These are phyloP conservation scores for Hestina assimilis DNA, from an alignment of 1,140 invertebrate species.

Conservation along the genomic window DNA sequence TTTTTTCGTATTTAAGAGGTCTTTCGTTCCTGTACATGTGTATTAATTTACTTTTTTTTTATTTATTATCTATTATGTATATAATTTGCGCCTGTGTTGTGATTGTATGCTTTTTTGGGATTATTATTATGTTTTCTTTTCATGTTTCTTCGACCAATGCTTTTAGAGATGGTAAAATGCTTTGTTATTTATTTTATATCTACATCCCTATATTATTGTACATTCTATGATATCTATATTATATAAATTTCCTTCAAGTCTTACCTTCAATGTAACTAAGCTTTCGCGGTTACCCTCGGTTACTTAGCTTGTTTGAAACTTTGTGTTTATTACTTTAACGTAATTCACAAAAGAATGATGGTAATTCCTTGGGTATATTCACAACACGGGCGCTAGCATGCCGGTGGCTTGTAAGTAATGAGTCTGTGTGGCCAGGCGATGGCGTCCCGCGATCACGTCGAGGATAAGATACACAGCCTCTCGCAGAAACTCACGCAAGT, in stretches of 20 bases:
- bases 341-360: background rate
- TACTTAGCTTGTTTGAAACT: background rate
- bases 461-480: constrained; percentile 83
- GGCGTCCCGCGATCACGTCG: constrained; percentile 82
- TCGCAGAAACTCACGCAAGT: constrained; percentile 83
- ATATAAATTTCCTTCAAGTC: background rate
- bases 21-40: constrained; percentile 52
- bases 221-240: background rate
- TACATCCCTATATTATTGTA: background rate
- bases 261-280: background rate
- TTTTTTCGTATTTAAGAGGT: constrained; percentile 41
- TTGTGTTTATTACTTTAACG: too few relatives aligned
- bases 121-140: constrained; percentile 1
- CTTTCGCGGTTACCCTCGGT: background rate
- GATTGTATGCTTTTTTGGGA: constrained; percentile 53
- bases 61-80: constrained; percentile 57
- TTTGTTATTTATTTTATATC: background rate
- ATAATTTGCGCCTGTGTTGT: constrained; percentile 51
- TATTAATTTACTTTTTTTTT: constrained; percentile 59
- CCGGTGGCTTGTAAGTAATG: constrained; percentile 61
- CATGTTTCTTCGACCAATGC: background rate
- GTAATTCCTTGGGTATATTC: constrained; percentile 38
- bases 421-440: constrained; percentile 79
- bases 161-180: constrained; percentile 9
- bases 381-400: constrained; percentile 48